phyloP scores from a whole-genome alignment of 2,797 vertebrate genomes.

The Leptoclinus maculatus region DNA sequence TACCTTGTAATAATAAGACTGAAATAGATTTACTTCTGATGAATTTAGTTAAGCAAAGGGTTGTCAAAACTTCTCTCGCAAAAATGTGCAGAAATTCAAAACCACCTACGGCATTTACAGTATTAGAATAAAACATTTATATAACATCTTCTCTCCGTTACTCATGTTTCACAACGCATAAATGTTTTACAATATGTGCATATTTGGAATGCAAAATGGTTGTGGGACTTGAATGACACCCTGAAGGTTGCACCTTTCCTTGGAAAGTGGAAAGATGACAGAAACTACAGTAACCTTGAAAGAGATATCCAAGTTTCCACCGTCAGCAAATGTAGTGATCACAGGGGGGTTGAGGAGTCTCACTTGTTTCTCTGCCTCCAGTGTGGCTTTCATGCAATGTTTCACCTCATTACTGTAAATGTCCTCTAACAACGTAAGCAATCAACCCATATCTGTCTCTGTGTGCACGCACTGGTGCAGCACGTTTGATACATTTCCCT shows the following conservation, averaged over 20 bases:
- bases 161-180: not conserved
- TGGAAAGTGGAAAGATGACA: conserved; percentile 24
- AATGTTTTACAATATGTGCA: not conserved
- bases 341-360: conserved; percentile 48
- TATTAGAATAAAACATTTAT: not conserved
- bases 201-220: conserved; percentile 4
- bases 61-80: not conserved
- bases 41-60: not conserved
- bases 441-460: conserved; percentile 59
- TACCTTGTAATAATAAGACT: not conserved
- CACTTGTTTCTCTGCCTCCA: conserved; percentile 47
- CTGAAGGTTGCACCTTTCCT: conserved; percentile 20
- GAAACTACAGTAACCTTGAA: conserved; percentile 55
- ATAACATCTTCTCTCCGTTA: not conserved
- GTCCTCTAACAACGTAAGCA: conserved; percentile 60
- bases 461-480: conserved; percentile 13
- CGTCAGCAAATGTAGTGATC: conserved; percentile 51
- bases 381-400: conserved; percentile 54
- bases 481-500: conserved; percentile 49
- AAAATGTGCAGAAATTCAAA: not conserved
- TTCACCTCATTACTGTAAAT: conserved; percentile 68
- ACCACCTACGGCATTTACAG: not conserved
- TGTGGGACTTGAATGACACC: not conserved
- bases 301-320: conserved; percentile 40
- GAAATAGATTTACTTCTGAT: not conserved